phyloP scores from a whole-genome alignment of 2,888 invertebrate genomes.

The Drosophila trichaetosa region DNA sequence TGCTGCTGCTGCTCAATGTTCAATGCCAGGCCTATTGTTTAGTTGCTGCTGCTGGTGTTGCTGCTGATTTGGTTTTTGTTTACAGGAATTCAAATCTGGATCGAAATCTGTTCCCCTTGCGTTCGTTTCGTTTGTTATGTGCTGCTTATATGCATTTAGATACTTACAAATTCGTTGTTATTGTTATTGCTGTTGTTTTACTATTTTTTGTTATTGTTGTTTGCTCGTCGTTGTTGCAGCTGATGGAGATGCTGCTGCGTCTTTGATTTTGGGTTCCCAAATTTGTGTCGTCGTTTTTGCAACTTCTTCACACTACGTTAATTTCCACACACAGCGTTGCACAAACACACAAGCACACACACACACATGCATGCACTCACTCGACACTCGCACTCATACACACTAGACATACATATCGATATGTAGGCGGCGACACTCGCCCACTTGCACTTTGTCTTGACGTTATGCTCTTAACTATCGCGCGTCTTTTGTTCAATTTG shows the following conservation, averaged over 20 bases:
- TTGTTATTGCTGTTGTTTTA: slow-evolving; percentile 10
- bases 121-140: background rate
- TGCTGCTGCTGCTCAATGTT: slow-evolving; percentile 6
- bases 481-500: slow-evolving; percentile 43
- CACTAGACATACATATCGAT: slow-evolving; percentile 52
- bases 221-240: slow-evolving; percentile 37
- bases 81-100: slow-evolving; percentile 40
- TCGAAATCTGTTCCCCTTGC: slow-evolving; percentile 16
- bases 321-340: slow-evolving; percentile 68
- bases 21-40: slow-evolving; percentile 46
- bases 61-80: slow-evolving; percentile 54
- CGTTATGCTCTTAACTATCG: slow-evolving; percentile 41
- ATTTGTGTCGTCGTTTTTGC: slow-evolving; percentile 54
- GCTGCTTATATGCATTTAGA: background rate
- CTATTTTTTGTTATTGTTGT: slow-evolving; percentile 4
- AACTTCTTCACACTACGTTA: slow-evolving; percentile 69
- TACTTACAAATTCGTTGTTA: slow-evolving; percentile 42
- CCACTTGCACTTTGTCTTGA: slow-evolving; percentile 57
- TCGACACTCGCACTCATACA: background rate
- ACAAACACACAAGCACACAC: slow-evolving; percentile 38
- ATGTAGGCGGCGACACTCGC: slow-evolving; percentile 58
- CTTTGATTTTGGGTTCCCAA: slow-evolving; percentile 26
- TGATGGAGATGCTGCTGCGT: slow-evolving; percentile 17
- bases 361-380: slow-evolving; percentile 5
- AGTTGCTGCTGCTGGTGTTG: slow-evolving; percentile 25